Conservation (phyloP, 2,797 vertebrate genomes). For the Amblyopsis hoosieri region DNA sequence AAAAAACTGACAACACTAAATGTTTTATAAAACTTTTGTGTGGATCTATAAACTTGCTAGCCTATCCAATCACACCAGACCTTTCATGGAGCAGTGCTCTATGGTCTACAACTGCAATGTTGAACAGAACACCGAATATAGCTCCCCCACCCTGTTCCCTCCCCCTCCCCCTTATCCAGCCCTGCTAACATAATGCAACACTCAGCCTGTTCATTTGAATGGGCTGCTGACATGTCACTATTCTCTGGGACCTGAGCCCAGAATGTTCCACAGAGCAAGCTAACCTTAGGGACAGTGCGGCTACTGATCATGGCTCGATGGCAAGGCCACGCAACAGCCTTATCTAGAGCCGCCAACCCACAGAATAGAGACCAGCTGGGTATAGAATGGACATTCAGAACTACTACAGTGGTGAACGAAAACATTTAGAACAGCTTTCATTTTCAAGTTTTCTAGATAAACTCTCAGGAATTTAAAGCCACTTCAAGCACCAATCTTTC, state of each 20-base stretch:
- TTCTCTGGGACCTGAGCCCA: slow-evolving; percentile 81
- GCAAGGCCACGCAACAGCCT: slow-evolving; percentile 33
- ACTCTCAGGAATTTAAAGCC: too few species aligned
- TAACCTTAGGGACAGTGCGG: slow-evolving; percentile 71
- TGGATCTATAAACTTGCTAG: slow-evolving; percentile 18
- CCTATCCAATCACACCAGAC: slow-evolving; percentile 51
- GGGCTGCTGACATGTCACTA: slow-evolving; percentile 84
- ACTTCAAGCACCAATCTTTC: not conserved
- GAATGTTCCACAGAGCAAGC: slow-evolving; percentile 77
- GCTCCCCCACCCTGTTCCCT: slow-evolving; percentile 34
- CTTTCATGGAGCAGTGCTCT: slow-evolving; percentile 55
- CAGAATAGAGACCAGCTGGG: slow-evolving; percentile 40
- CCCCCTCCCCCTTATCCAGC: slow-evolving; percentile 35
- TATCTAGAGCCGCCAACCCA: slow-evolving; percentile 37
- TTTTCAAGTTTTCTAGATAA: too few species aligned
- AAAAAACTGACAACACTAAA: not conserved
- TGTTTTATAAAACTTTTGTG: not conserved
- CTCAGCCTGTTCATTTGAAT: slow-evolving; percentile 83
- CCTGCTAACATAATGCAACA: slow-evolving; percentile 77
- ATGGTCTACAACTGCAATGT: slow-evolving; percentile 51
- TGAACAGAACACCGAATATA: slow-evolving; percentile 64
- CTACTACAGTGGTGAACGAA: slow-evolving; percentile 20
- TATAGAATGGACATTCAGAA: slow-evolving; percentile 2
- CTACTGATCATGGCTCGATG: slow-evolving; percentile 54
- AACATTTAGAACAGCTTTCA: not conserved